Base-by-base conservation (phyloP, 2,113 vertebrate species). In the Cyanistes caeruleus region DNA sequence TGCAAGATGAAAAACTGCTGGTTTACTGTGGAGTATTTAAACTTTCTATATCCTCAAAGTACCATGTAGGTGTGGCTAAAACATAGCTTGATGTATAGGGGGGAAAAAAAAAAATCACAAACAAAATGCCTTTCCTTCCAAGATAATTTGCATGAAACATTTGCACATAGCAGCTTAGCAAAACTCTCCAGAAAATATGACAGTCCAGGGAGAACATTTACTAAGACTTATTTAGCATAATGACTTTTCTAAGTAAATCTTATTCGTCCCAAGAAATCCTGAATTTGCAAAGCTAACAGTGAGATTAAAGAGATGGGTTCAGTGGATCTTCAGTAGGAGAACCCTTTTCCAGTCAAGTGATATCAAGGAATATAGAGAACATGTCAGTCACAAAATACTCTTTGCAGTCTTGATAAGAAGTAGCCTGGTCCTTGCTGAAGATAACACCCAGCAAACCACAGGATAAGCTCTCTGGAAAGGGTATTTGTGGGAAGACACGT, bases 161-260 rank as follows among this genome's bases (percentile, higher is more conserved):
- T 95, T 24, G 10, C 58, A 89, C 68, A 24, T 0, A 87, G 87
- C 69, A 84, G 84, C 74, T 89, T 82, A 91, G 89, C 35, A 94
- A 92, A 95, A 78, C 67, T 86, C 93, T 84, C 51, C 43, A 74
- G 87, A 93, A 96, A 80, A 86, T 48, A 90, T 0, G 84, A 72
- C 89, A 83, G 93, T 67, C 68, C 76, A 63, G 85, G 39, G 93
- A 94, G 95, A 95, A 92, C 62, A 73, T 85, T 95, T 87, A 94
- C 89, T 33, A 67, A 89, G 91, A 87, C 62, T 94, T 91, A 91
- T 70, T 95, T 89, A 95, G 80, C 93, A 93, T 97, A 92, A 97
- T 46, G 41, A 27, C 84, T 94, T 91, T 60, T 84, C 53, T 91
- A 96, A 97, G 95, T 96, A 97, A 96, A 94, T 91, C 94, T 87